These are phyloP conservation scores for Microcebus jonahi DNA, from an alignment of 2,113 vertebrate species.

Conservation along the genomic window DNA sequence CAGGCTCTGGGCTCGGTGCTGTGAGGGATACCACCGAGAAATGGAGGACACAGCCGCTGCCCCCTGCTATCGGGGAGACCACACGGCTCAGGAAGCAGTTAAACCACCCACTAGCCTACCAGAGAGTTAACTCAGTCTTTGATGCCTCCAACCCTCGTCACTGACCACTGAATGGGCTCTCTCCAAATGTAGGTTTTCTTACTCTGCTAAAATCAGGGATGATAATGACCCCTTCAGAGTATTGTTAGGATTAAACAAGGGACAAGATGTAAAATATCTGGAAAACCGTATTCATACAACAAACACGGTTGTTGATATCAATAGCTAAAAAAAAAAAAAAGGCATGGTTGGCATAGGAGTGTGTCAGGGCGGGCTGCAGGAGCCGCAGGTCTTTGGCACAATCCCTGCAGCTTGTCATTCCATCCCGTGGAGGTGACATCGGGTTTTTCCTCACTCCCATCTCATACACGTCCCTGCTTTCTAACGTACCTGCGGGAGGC, in stretches of 20 bases:
- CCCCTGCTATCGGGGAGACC: too few relatives aligned
- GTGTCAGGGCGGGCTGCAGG: not conserved
- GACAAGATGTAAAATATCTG: not conserved
- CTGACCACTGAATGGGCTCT: fast-evolving
- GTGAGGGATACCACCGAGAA: not conserved
- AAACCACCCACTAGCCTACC: not conserved
- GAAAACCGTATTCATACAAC: fast-evolving
- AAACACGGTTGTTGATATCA: not conserved
- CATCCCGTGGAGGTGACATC: fast-evolving
- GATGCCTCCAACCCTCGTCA: not conserved
- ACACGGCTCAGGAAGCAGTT: not conserved
- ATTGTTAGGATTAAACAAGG: not conserved
- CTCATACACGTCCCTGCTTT: not conserved
- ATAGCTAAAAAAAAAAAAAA: not conserved
- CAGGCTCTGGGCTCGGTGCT: not conserved
- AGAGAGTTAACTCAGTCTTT: not conserved
- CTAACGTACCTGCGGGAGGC: not conserved
- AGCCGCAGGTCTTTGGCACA: not conserved
- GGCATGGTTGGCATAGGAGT: too few relatives aligned
- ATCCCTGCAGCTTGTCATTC: not conserved
- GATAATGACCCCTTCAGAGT: not conserved
- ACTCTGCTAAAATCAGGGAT: not conserved
- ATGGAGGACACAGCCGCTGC: not conserved
- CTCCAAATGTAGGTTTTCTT: not conserved
- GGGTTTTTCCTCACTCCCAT: not conserved